These are phyloP conservation scores for Poecilia latipinna DNA, from an alignment of 2,113 vertebrate genomes.

Conservation along the genomic window DNA sequence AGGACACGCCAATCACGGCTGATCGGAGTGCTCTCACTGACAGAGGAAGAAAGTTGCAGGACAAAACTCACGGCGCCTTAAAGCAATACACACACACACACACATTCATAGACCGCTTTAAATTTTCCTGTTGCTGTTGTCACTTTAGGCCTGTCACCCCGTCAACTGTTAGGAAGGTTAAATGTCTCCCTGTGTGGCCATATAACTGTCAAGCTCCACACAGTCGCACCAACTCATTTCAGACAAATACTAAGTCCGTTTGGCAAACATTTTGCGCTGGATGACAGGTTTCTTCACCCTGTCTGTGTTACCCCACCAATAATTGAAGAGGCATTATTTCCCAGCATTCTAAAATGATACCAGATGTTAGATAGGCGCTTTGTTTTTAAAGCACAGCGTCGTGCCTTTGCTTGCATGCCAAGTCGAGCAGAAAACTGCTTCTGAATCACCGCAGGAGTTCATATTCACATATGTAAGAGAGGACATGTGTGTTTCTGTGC, in stretches of 20 bases:
- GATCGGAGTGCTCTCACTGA: constrained; percentile 50
- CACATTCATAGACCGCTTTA: constrained; percentile 31
- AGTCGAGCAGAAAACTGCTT: constrained; percentile 63
- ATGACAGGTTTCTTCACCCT: constrained; percentile 54
- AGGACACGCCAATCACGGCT: constrained; percentile 79
- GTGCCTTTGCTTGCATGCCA: constrained; percentile 57
- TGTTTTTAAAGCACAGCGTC: constrained; percentile 60
- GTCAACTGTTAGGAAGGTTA: constrained; percentile 79
- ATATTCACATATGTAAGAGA: constrained; percentile 31
- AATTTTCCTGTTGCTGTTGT: constrained; percentile 62
- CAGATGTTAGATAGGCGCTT: constrained; percentile 65
- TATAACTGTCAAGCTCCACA: constrained; percentile 66
- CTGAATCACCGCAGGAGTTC: constrained; percentile 47
- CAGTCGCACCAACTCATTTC: constrained; percentile 64
- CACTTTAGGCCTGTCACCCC: constrained; percentile 68
- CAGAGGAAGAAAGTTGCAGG: constrained; percentile 45
- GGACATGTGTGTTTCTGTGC: neutral
- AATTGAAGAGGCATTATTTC: constrained; percentile 64
- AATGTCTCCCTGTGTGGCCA: constrained; percentile 72
- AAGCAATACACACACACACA: constrained; percentile 28
- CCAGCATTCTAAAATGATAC: constrained; percentile 53
- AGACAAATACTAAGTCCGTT: constrained; percentile 61
- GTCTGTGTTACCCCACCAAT: constrained; percentile 47
- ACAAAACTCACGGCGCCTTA: constrained; percentile 32
- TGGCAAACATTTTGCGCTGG: constrained; percentile 64